Base-by-base conservation (phyloP, 2,113 vertebrate species). In the Poeciliopsis occidentalis region DNA sequence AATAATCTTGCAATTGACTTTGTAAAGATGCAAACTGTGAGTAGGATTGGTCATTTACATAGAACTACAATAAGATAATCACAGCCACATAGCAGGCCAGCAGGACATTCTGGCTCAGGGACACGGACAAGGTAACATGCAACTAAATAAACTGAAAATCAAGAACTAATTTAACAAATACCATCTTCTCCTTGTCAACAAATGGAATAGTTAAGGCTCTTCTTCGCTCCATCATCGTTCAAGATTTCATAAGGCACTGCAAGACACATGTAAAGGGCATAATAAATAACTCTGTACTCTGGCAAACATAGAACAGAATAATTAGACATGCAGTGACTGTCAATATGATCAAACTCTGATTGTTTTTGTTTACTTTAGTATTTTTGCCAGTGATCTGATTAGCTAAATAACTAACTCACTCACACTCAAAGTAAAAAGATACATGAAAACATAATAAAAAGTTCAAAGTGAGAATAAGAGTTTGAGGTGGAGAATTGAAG, bases 201-300 rank as follows among this genome's bases (percentile, higher is more conserved):
- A 92, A 88, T 8, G 91, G 87, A 65, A 93, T 71, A 61, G 85
- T 92, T 79, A 93, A 87, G 75, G 89, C 91, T 85, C 74, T 92
- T 66, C 79, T 88, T 69, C 34, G 85, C 64, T 92, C 91, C 90
- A 93, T 89, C 76, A 89, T 83, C 22, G 44, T 76, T 71, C 24
- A 67, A 7, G 12, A 7, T n/a, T 27, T 13, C n/a, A 34, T 64
- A 83, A 80, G 87, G 66, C 69, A 83, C 83, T 76, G 63, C 67
- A 60, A 63, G 26, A 75, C 78, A 57, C 30, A 86, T 88, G 65
- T 7, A 81, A 80, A 51, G 80, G 37, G 67, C 3, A 74, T 3
- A n/a, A n/a, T 22, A 57, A 30, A 60, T 27, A 60, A 39, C 8
- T 4, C 7, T 60, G 47, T 34, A 17, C 22, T 12, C 44, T 60